A percentile compares a stretch with the other conserved stretches of the same genome.
Evolutionary conservation across 2,113 vertebrate species (phyloP).

Genomic region (Sebastes fasciatus): DNA sequence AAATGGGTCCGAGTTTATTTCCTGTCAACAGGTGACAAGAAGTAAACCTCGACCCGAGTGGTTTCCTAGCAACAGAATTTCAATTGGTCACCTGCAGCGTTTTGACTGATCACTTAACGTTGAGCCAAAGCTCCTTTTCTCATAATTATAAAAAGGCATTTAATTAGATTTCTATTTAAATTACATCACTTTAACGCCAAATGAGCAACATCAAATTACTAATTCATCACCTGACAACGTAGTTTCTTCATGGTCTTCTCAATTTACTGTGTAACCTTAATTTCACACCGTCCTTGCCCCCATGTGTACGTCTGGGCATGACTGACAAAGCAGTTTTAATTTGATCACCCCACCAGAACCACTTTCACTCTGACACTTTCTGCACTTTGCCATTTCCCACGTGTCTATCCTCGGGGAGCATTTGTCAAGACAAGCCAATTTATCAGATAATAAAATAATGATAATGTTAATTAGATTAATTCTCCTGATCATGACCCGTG

Average conservation of each 20-base stretch:
- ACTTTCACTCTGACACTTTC: constrained; percentile 35
- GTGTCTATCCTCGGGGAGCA: constrained; percentile 57
- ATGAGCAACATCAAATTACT: background rate
- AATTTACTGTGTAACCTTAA: constrained; percentile 25
- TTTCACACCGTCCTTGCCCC: constrained; percentile 30
- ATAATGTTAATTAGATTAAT: constrained; percentile 82
- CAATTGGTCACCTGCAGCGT: background rate
- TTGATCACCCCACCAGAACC: constrained; percentile 62
- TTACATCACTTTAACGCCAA: background rate
- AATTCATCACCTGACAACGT: constrained; percentile 5
- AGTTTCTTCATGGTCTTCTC: background rate
- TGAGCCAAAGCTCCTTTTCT: background rate
- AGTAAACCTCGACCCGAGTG: background rate
- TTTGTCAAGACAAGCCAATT: constrained; percentile 75
- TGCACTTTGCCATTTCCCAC: constrained; percentile 44
- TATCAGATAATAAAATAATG: constrained; percentile 77
- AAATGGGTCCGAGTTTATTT: constrained; percentile 15
- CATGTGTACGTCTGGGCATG: constrained; percentile 8
- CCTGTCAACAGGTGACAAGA: constrained; percentile 2
- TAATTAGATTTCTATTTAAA: background rate
- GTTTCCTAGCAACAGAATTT: constrained; percentile 8
- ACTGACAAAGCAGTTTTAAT: constrained; percentile 62
- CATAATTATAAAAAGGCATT: background rate
- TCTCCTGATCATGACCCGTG: constrained; percentile 77
- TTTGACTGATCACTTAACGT: background rate